Base-by-base conservation (phyloP, 2,888 invertebrate genomes). In the Mamestra brassicae region DNA sequence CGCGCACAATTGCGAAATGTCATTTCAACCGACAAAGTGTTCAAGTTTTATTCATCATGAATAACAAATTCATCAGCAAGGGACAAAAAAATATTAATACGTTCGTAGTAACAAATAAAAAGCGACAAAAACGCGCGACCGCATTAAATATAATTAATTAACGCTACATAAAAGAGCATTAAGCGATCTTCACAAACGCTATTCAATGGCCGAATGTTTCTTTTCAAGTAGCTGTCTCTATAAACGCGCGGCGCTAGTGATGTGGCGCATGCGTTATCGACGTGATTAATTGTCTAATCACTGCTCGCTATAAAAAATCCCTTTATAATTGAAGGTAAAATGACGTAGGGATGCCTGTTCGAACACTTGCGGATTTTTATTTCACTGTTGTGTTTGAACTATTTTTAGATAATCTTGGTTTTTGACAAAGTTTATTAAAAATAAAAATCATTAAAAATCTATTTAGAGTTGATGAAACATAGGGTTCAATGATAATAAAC, bases 141-240 rank as follows among this genome's bases (percentile, higher is more conserved):
- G 93, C 93, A 93, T 93, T 93, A 93, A 92, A 94, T 92, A 93
- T 95, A 94, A 96, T 96, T 95, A 95, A 96, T 95, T 94, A 93
- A 94, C 87, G 87, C 86, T 78, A 85, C 91, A 93, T 92, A 93
- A 94, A 93, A 92, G 92, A 91, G 83, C 83, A 88, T 85, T 87
- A 87, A 87, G 82, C 88, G 85, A 90, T 90, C 85, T 84, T 88
- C 78, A 92, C 91, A 92, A 93, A 92, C 90, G 89, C 85, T 64
- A 86, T 93, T 92, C 90, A 92, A 91, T 88, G 91, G 89, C 80
- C 85, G 87, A 91, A 90, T 90, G 89, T 91, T 90, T 92, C 91
- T 92, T 93, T 93, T 93, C 90, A 92, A 93, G 93, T 92, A 93
- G 93, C 92, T 92, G 92, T 91, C 90, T 90, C 88, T 90, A 91